Conservation (phyloP, 2,888 invertebrate genomes). For the Phragmatobia fuliginosa region DNA sequence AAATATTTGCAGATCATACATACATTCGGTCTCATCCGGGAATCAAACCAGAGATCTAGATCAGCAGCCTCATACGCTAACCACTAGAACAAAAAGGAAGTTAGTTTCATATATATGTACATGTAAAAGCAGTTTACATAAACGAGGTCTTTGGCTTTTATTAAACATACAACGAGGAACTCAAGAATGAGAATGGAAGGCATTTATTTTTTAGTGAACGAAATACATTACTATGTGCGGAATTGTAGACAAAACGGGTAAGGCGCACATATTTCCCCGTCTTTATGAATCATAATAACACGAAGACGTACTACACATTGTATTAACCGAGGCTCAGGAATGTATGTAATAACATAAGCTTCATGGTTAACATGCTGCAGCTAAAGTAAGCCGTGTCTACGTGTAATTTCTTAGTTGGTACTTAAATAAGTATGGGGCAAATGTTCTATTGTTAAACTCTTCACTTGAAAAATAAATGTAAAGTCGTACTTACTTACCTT, state of each 20-base stretch:
- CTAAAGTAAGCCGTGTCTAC: constrained; percentile 9
- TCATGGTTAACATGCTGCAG: constrained; percentile 22
- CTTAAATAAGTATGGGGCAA: not conserved
- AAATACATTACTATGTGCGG: not conserved
- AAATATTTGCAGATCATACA: too few species aligned
- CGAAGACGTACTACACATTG: constrained; percentile 31
- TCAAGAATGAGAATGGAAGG: not conserved
- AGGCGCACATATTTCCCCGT: constrained; percentile 31
- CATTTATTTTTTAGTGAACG: not conserved
- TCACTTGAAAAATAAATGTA: not conserved
- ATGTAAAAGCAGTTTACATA: not conserved
- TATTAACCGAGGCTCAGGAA: constrained; percentile 24
- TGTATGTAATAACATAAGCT: constrained; percentile 36
- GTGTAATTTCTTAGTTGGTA: constrained; percentile 5
- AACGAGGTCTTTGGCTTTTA: not conserved
- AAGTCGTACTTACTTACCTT: not conserved
- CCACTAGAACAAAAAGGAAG: too few species aligned
- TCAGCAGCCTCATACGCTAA: too few species aligned
- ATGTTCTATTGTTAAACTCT: not conserved
- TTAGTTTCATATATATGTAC: too few species aligned
- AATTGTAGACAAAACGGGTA: not conserved
- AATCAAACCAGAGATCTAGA: too few species aligned
- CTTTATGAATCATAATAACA: constrained; percentile 36
- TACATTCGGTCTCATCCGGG: too few species aligned
- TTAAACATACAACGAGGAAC: not conserved